These are phyloP conservation scores for human (Homo sapiens) DNA, from an alignment of 2,113 vertebrate species.

Conservation along the genomic window GRCh38 chr1:179930501-179931000, in stretches of 20 bases:
- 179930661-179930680: neutral
- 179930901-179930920: neutral
- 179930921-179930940: neutral
- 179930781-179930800: neutral
- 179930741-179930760: neutral
- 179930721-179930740: neutral
- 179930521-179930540: constrained; percentile 5
- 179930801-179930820: constrained; percentile 43
- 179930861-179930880: constrained; percentile 7
- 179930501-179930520: neutral
- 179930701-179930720: constrained; percentile 27
- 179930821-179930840: neutral
- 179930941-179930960: neutral
- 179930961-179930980: neutral
- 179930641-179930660: neutral
- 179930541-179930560: constrained; percentile 19
- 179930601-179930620: neutral
- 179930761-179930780: neutral
- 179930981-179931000: neutral
- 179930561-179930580: neutral
- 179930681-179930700: neutral
- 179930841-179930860: neutral
- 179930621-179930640: constrained; percentile 14
- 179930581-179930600: constrained; percentile 29
- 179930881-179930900: neutral